Evolutionary conservation across 2,888 invertebrate species (phyloP).

Genomic region (Lithophane semibrunnea): DNA sequence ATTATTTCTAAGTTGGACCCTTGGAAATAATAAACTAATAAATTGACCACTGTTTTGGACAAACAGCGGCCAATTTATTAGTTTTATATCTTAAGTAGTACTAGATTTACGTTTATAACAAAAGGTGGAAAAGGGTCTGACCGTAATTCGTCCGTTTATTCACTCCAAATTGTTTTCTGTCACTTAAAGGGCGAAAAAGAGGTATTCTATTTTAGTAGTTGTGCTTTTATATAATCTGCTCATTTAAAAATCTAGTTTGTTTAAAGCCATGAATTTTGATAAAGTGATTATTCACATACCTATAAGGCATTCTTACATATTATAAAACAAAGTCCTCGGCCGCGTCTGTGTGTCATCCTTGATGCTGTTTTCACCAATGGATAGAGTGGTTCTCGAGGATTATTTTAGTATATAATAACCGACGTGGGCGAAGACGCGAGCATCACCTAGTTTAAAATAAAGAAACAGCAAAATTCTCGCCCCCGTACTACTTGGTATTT

Average conservation of each 20-base stretch:
- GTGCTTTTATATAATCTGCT: background rate
- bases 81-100: background rate
- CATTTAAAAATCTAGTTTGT: background rate
- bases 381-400: no score
- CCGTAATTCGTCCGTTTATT: conserved; percentile 15
- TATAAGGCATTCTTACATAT: no score
- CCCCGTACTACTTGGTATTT: no score
- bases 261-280: background rate
- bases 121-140: conserved; percentile 32
- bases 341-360: no score
- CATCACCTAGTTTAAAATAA: no score
- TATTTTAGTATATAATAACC: no score
- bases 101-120: conserved; percentile 15
- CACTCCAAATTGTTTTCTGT: conserved; percentile 37
- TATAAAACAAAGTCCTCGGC: background rate
- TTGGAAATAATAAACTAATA: no score
- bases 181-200: conserved; percentile 13
- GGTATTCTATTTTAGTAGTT: conserved; percentile 6
- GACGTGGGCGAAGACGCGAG: no score
- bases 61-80: background rate
- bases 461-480: no score
- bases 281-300: no score
- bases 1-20: background rate
- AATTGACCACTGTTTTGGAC: no score
- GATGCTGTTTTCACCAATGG: no score